Base-by-base conservation (phyloP, 2,888 invertebrate genomes). In the Arctia plantaginis region DNA sequence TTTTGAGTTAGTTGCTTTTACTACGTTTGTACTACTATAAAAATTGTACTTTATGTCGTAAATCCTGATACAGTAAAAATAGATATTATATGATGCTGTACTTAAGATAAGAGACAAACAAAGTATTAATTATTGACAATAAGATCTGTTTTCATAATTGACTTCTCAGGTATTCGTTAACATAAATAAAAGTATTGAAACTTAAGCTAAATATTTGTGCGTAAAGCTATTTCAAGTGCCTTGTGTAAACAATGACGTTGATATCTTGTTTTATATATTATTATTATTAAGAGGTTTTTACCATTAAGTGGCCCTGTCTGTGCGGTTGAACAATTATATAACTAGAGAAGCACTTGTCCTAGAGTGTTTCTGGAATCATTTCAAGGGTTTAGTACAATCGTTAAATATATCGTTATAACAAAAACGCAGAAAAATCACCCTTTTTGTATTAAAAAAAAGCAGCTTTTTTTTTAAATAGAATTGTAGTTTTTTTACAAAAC, bases 171-270 rank as follows among this genome's bases (percentile, higher is more conserved):
- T 78, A 71, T 69, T 76, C 33, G 77, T 78, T 59, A 44, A 66
- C 66, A 71, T 81, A 83, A 83, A 85, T 85, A 85, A 74, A 68
- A 76, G 78, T 71, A 80, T 77, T 83, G 80, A 83, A 75, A 84
- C 73, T 70, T 78, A 68, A 83, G 69, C 65, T 75, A 84, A 84
- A 84, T 83, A 83, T 84, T 84, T 84, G 80, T 71, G 66, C 69
- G 62, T 66, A 71, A 77, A 74, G 74, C 73, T 72, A 77, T 73
- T 78, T 85, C 62, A 74, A 83, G 77, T 77, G 75, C 10, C 65
- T 78, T 65, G 27, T 66, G 70, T 85, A 85, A 84, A 85, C 80
- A 85, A 81, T 82, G 76, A 77, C 81, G 80, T 79, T 33, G 4
- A 27, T 18, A 68, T 72, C 20, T 71, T 35, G 66, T 67, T 74